Percentiles rank a stretch among this genome's conserved stretches.
These are phyloP conservation scores for Drosophila ercepeae DNA, from an alignment of 1,140 invertebrate species.

Conservation along the genomic window DNA sequence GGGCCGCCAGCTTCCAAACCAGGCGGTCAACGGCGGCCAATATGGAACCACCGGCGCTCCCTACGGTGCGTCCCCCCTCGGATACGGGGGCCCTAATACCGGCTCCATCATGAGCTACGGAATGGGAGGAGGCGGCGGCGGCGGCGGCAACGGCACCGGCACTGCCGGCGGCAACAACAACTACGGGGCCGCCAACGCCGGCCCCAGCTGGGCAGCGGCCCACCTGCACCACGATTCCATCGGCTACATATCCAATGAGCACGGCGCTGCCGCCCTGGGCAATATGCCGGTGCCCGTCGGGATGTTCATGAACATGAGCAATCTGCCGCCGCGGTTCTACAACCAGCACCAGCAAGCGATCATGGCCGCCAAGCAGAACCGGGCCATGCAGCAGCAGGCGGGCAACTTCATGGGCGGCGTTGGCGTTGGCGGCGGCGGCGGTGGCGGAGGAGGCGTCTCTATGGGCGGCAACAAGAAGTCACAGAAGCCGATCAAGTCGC, in stretches of 20 bases:
- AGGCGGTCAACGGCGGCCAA: slow-evolving; percentile 26
- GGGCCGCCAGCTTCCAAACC: slow-evolving; percentile 77
- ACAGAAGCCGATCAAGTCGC: slow-evolving; percentile 4
- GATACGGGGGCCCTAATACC: slow-evolving; percentile 51
- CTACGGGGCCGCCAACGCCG: not conserved
- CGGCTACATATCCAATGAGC: slow-evolving; percentile 95
- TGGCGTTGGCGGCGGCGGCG: not conserved
- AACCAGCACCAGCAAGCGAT: slow-evolving; percentile 89
- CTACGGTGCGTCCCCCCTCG: not conserved
- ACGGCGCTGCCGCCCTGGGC: slow-evolving; percentile 90
- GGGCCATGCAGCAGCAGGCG: slow-evolving; percentile 25
- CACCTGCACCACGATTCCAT: slow-evolving; percentile 94
- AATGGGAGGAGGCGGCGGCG: slow-evolving; percentile 45
- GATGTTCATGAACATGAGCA: slow-evolving; percentile 97
- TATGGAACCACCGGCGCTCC: slow-evolving; percentile 12
- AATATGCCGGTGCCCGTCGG: slow-evolving; percentile 95
- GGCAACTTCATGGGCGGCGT: slow-evolving; percentile 1
- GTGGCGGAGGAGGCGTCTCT: not conserved
- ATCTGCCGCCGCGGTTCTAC: slow-evolving; percentile 93
- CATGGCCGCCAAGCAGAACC: slow-evolving; percentile 83
- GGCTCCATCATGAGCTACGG: slow-evolving; percentile 56
- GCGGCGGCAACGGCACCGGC: not conserved
- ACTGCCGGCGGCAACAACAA: not conserved
- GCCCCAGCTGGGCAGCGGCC: slow-evolving; percentile 36
- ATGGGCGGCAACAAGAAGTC: slow-evolving; percentile 34